Conservation (phyloP, 2,888 invertebrate species). For the Synanthedon andrenaeformis region DNA sequence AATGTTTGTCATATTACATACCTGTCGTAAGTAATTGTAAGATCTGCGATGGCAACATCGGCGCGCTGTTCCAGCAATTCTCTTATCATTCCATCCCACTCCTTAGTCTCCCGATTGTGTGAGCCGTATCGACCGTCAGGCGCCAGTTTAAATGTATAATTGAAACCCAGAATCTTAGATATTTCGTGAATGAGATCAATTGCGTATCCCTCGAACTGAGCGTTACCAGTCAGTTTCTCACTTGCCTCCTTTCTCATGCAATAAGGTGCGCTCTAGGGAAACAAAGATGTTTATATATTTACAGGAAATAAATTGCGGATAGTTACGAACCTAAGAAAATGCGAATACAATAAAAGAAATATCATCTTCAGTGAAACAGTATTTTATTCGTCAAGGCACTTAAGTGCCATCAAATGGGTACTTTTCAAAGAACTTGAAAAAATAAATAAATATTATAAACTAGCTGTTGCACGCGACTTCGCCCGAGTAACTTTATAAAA, state of each 20-base stretch:
- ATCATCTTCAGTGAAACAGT: too few relatives aligned
- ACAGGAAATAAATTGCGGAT: too few relatives aligned
- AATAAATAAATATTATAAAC: too few relatives aligned
- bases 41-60: constrained; percentile 95
- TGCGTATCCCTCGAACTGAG: constrained; percentile 94
- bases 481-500: too few relatives aligned
- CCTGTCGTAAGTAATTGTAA: constrained; percentile 97
- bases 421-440: too few relatives aligned
- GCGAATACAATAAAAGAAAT: too few relatives aligned
- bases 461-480: too few relatives aligned
- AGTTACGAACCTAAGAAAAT: too few relatives aligned
- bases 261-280: constrained; percentile 90
- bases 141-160: constrained; percentile 87
- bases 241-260: constrained; percentile 93
- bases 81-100: constrained; percentile 93
- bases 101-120: constrained; percentile 82
- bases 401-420: too few relatives aligned
- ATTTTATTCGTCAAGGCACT: too few relatives aligned
- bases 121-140: constrained; percentile 90
- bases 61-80: constrained; percentile 91
- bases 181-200: constrained; percentile 95
- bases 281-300: constrained; percentile 11
- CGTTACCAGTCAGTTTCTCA: constrained; percentile 86
- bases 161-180: constrained; percentile 86
- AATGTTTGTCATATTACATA: constrained; percentile 66